Evolutionary conservation across 2,888 invertebrate species (phyloP), one percentile per base, ranked within the genome.

Genomic region (Ecliptopera silaceata): DNA sequence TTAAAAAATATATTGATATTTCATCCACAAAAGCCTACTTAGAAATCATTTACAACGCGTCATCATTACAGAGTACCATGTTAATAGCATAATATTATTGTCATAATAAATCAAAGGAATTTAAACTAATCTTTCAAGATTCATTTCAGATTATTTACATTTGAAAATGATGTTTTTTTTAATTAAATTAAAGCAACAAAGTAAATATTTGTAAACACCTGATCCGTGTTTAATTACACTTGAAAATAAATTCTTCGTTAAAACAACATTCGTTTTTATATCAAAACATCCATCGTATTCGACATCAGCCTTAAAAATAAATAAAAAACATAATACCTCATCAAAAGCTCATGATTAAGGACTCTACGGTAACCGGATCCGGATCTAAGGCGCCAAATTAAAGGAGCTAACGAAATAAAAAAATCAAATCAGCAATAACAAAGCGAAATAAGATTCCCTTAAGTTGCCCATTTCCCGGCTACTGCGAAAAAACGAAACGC

Each of bases 401-500:
- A 49, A 46, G 45, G 53, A 56, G 46, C 53, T 57, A 52, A 55
- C 43, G 56, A 63, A 61, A 52, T 58, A 59, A 65, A 67, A 61
- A 63, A 64, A 67, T 60, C 54, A 48, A 63, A 68, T 57, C 49
- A 56, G 61, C 58, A 61, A 61, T 58, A 64, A 55, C 56, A 56
- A 56, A 50, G 38, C 50, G 45, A 61, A 67, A 63, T 62, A 66
- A 66, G 57, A 69, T 64, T 65, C 61, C 56, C 58, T 56, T 62
- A 68, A 66, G 64, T 64, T 64, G 58, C 58, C 64, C 61, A 59
- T 65, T 68, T 68, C 59, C 61, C 18, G 31, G 48, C 42, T 39
- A 54, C 64, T 55, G 48, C 56, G 56, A 56, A 60, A 62, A 51
- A 63, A 59, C 56, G 41, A 49, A 57, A 56, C 45, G 42, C 62